Conservation (phyloP, 2,113 vertebrate species). For the Anas platyrhynchos region DNA sequence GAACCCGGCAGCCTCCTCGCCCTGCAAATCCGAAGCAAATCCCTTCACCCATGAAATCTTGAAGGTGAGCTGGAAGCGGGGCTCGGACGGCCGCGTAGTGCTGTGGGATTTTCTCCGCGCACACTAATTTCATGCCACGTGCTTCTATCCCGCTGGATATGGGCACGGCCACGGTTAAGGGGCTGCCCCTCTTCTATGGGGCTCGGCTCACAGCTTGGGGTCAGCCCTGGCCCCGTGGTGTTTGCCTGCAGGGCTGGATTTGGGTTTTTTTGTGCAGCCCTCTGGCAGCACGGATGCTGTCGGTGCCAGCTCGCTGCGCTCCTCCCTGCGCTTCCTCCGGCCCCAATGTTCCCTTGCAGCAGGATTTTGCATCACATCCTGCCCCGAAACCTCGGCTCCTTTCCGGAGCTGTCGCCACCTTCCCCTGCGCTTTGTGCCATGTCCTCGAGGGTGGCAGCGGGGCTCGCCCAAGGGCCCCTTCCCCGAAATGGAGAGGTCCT, state of each 20-base stretch:
- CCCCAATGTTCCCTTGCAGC: fast-evolving
- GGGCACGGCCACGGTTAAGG: fast-evolving
- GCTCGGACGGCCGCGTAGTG: fast-evolving
- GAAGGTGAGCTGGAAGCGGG: neutral
- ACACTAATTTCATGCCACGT: fast-evolving
- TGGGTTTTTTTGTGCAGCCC: neutral
- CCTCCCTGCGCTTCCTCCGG: neutral
- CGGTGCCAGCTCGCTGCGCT: fast-evolving
- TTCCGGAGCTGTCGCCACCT: neutral
- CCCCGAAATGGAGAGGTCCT: neutral
- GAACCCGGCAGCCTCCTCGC: fast-evolving
- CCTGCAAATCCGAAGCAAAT: neutral
- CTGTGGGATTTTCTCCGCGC: fast-evolving
- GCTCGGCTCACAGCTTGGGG: fast-evolving
- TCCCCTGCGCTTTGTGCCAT: neutral
- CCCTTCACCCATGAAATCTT: fast-evolving
- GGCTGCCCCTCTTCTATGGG: neutral
- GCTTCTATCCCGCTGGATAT: neutral
- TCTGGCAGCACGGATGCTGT: neutral
- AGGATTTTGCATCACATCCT: neutral
- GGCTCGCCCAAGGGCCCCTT: neutral
- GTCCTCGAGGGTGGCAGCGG: neutral
- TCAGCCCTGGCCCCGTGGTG: neutral
- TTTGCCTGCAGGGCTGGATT: fast-evolving
- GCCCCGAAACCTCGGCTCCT: neutral